These are phyloP conservation scores for Coleophora deauratella DNA, from an alignment of 2,888 invertebrate species.

Conservation along the genomic window DNA sequence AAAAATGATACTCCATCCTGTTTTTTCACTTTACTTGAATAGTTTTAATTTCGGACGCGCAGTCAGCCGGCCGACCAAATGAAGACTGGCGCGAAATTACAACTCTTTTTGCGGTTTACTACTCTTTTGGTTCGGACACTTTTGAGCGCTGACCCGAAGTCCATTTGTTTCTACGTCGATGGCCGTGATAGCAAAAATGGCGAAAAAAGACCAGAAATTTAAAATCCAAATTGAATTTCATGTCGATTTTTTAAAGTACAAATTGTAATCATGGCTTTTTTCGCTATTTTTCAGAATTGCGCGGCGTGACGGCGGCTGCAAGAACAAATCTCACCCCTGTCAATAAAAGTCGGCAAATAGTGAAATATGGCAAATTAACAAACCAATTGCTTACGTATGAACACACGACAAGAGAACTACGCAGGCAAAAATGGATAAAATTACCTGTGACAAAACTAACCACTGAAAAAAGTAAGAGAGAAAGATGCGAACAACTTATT, in stretches of 20 bases:
- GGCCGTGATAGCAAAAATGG: conserved; percentile 25
- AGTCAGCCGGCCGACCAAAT: too few species aligned
- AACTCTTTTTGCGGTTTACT: too few species aligned
- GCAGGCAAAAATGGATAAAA: neutral
- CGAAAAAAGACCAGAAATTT: conserved; percentile 25
- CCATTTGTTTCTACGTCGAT: neutral
- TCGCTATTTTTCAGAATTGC: conserved; percentile 38
- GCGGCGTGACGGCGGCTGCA: conserved; percentile 4
- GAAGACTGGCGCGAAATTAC: too few species aligned
- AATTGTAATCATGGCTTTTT: conserved; percentile 28
- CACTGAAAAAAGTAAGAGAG: conserved; percentile 11
- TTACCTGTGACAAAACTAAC: neutral
- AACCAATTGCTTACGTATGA: too few species aligned
- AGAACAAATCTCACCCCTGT: neutral
- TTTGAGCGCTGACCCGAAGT: too few species aligned
- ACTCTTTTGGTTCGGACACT: too few species aligned
- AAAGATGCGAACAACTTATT: conserved; percentile 22
- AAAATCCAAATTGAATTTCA: neutral
- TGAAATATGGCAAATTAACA: too few species aligned
- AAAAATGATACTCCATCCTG: too few species aligned
- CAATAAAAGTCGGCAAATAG: too few species aligned
- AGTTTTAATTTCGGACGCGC: too few species aligned
- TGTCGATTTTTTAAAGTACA: neutral
- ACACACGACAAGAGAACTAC: too few species aligned
- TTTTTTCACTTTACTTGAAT: too few species aligned